Conservation (phyloP, 2,113 vertebrate genomes). For the Eublepharis macularius region DNA sequence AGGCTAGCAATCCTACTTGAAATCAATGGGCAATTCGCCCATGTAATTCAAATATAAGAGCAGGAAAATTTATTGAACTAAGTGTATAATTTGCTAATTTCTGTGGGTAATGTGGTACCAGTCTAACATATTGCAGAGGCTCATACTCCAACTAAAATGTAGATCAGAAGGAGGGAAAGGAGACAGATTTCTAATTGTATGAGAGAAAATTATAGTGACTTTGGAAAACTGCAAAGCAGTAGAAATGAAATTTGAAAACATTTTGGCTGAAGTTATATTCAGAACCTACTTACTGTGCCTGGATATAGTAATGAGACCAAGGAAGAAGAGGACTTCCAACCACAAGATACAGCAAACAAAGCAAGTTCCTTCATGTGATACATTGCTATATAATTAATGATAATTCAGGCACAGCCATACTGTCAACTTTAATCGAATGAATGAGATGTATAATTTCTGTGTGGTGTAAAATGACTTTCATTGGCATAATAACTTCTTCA, state of each 20-base stretch:
- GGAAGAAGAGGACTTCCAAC: constrained; percentile 57
- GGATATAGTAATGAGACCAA: constrained; percentile 49
- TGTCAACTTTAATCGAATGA: constrained; percentile 62
- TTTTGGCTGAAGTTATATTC: constrained; percentile 43
- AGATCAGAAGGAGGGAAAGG: background rate
- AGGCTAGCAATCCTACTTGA: too few species aligned
- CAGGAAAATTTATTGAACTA: background rate
- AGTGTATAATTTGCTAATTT: background rate
- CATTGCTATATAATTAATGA: constrained; percentile 63
- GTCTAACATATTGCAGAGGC: background rate
- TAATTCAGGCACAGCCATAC: constrained; percentile 63
- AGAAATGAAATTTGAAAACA: constrained; percentile 42
- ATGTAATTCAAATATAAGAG: too few species aligned
- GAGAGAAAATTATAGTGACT: background rate
- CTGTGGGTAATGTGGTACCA: background rate
- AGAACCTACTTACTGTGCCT: constrained; percentile 39
- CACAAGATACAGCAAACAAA: constrained; percentile 58
- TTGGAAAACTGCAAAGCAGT: constrained; percentile 17
- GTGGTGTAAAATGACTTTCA: constrained; percentile 63
- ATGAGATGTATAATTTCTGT: constrained; percentile 68
- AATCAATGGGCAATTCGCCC: too few species aligned
- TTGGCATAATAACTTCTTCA: constrained; percentile 54
- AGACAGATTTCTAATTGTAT: constrained; percentile 9
- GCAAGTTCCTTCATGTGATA: constrained; percentile 64
- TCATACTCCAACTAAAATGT: background rate